Base-by-base conservation (phyloP, 2,888 invertebrate species). In the Ophonus ardosiacus region DNA sequence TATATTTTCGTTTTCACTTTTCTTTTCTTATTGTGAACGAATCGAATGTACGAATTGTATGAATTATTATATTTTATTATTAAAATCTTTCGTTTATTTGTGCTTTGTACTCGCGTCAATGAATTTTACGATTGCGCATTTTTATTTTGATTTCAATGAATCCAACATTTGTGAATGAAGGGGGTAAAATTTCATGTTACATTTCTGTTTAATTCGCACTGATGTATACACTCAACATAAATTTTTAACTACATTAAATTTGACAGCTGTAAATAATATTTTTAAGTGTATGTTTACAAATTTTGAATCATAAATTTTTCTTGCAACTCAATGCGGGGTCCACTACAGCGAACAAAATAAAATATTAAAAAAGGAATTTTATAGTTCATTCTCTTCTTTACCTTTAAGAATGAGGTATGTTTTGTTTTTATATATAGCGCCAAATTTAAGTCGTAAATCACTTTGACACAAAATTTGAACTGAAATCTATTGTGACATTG, bases 241-340 rank as follows among this genome's bases (percentile, higher is more conserved):
- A 74, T 74, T 74, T 74, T 17, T 18, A 74, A 43, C 40, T 74
- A 43, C 71, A 74, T 74, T 74, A 74, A 74, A 74, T 74, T 40
- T 74, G 71, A 74, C 71, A 18, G 43, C 71, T 43, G 71, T 74
- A 74, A 74, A 74, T 74, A 74, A 74, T 43, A 74, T 43, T 74
- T 74, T 43, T 74, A 74, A 74, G 71, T 74, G 71, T 74, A 74
- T 74, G 71, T 74, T 74, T 74, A 74, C 43, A 74, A 74, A 74
- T 74, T 74, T 74, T 40, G 43, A 74, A 43, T 43, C 71, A 74
- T 74, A 74, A 74, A 74, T 74, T 74, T 74, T 74, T 74, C 71
- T 74, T 43, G 71, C 71, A 74, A 74, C 71, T 74, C 71, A 74
- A 74, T 74, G 71, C 71, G 71, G 17, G 71, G 71, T 18, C 43